A percentile compares a stretch with the other conserved stretches of the same genome.
Evolutionary conservation across 2,888 invertebrate genomes (phyloP).

Genomic region (Deroplatys truncata): DNA sequence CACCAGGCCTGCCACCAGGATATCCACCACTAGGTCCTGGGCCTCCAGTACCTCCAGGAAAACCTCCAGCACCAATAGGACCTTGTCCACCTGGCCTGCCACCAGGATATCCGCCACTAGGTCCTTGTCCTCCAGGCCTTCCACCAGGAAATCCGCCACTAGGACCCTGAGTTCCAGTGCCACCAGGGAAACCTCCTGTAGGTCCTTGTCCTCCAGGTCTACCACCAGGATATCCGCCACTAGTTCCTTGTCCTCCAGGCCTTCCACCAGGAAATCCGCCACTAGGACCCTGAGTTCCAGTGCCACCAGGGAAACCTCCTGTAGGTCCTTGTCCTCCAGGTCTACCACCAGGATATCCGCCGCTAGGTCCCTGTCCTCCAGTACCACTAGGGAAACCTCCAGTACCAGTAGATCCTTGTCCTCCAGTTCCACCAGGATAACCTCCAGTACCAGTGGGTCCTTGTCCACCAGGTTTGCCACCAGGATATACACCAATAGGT

Average conservation of each 20-base stretch:
- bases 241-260: constrained; percentile 31
- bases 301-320: constrained; percentile 31
- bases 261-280: constrained; percentile 33
- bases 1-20: neutral
- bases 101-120: neutral
- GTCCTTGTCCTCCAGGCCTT: constrained; percentile 22
- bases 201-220: constrained; percentile 34
- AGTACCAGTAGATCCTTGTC: constrained; percentile 33
- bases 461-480: constrained; percentile 28
- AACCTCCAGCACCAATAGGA: constrained; percentile 1
- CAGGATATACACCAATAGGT: constrained; percentile 25
- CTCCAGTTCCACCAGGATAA: neutral
- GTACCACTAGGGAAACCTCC: constrained; percentile 32
- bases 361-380: constrained; percentile 32
- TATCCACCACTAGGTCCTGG: neutral
- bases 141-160: constrained; percentile 25
- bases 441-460: constrained; percentile 30
- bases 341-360: constrained; percentile 25
- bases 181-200: constrained; percentile 30
- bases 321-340: constrained; percentile 30
- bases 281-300: constrained; percentile 25
- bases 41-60: neutral
- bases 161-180: constrained; percentile 15
- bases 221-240: constrained; percentile 30
- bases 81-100: neutral